phyloP scores from a whole-genome alignment of 1,140 invertebrate genomes.

The Diachasma alloeum region DNA sequence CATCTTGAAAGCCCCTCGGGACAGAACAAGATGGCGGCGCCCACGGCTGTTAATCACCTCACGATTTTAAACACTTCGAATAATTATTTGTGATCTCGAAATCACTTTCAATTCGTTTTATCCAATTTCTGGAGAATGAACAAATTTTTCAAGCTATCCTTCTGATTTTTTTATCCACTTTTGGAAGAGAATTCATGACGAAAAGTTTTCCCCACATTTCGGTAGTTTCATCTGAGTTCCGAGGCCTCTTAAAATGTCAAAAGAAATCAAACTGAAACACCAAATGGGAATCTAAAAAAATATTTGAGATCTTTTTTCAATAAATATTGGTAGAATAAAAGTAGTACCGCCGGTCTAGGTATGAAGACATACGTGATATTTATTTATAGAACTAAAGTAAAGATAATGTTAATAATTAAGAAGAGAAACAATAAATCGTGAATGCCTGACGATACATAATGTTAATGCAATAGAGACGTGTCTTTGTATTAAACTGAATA shows the following conservation, averaged over 20 bases:
- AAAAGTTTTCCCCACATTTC: too few species aligned
- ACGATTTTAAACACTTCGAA: too few species aligned
- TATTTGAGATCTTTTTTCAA: slow-evolving; percentile 33
- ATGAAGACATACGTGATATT: slow-evolving; percentile 2
- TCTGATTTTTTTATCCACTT: too few species aligned
- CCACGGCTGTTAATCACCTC: too few species aligned
- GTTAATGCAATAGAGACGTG: slow-evolving; percentile 20
- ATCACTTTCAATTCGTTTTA: too few species aligned
- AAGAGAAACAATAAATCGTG: neutral
- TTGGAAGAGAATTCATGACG: too few species aligned
- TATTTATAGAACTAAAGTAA: neutral
- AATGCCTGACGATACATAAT: neutral
- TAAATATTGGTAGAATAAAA: slow-evolving; percentile 19
- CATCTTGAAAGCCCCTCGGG: too few species aligned
- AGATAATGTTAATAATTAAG: neutral
- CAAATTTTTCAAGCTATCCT: too few species aligned
- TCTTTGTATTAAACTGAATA: slow-evolving; percentile 13
- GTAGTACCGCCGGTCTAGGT: slow-evolving; percentile 38
- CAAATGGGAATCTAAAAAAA: slow-evolving; percentile 20
- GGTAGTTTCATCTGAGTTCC: neutral
- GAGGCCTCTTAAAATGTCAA: neutral
- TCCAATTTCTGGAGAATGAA: too few species aligned
- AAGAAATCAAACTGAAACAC: slow-evolving; percentile 17
- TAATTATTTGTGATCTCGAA: too few species aligned
- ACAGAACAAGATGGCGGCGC: too few species aligned